phyloP scores from a whole-genome alignment of 2,797 vertebrate species.

The Enteromius viviparus region DNA sequence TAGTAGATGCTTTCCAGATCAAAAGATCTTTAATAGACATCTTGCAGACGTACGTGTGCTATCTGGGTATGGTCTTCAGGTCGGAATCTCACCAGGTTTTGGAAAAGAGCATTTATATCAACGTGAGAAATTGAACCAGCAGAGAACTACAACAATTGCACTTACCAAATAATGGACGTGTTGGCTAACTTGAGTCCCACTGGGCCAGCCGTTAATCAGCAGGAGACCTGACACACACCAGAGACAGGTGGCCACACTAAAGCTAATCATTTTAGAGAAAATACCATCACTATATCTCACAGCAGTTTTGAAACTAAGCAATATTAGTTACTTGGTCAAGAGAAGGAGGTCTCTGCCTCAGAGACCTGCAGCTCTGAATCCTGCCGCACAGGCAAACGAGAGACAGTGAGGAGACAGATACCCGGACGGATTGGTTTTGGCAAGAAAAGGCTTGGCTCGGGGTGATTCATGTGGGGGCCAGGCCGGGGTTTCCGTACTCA shows the following conservation, averaged over 20 bases:
- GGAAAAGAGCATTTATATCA: background rate
- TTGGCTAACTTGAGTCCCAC: conserved; percentile 19
- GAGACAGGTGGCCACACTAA: background rate
- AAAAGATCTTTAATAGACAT: too few relatives aligned
- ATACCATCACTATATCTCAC: background rate
- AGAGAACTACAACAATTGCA: background rate
- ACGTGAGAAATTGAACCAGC: conserved; percentile 5
- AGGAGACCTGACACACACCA: conserved; percentile 2
- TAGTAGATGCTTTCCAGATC: too few relatives aligned
- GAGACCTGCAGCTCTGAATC: conserved; percentile 17
- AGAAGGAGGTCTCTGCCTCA: conserved; percentile 9
- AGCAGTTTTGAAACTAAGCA: background rate
- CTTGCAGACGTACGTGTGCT: too few relatives aligned
- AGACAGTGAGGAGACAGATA: conserved; percentile 1
- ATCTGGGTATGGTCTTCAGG: background rate
- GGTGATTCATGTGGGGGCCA: conserved; percentile 41
- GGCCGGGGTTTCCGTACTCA: conserved; percentile 25
- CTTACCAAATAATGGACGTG: conserved; percentile 22
- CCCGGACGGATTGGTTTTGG: conserved; percentile 27
- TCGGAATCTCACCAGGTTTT: background rate
- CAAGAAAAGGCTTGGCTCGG: conserved; percentile 28
- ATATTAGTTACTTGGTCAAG: conserved; percentile 7
- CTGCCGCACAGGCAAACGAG: conserved; percentile 1
- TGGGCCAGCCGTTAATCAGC: conserved; percentile 12
- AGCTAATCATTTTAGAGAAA: conserved; percentile 23